Evolutionary conservation across 2,113 vertebrate species (phyloP).

Genomic region (Labrus mixtus): DNA sequence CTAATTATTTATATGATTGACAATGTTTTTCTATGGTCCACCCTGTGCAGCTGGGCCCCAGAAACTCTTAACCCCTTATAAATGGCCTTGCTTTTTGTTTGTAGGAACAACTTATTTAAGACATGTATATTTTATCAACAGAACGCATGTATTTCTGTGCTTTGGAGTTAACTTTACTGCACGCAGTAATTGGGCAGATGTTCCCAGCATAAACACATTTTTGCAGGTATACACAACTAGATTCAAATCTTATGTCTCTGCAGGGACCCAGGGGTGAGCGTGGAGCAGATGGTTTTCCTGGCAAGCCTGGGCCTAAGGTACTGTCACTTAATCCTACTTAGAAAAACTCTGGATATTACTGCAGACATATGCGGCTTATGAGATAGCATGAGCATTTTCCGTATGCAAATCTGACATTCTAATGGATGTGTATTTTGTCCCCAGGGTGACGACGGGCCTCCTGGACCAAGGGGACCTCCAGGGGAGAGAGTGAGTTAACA

Average conservation of each 20-base stretch:
- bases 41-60: no score
- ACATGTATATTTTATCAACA: no score
- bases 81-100: no score
- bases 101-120: no score
- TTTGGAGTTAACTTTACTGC: background rate
- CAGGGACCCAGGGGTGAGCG: constrained; percentile 84
- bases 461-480: constrained; percentile 82
- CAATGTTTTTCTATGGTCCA: no score
- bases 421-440: background rate
- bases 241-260: constrained; percentile 34
- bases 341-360: background rate
- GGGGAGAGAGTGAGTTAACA: constrained; percentile 80
- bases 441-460: constrained; percentile 83
- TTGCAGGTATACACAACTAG: constrained; percentile 12
- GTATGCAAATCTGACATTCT: constrained; percentile 31
- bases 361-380: background rate
- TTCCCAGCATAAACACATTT: background rate
- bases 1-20: no score
- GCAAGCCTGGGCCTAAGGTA: constrained; percentile 85
- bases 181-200: background rate
- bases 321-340: background rate
- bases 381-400: constrained; percentile 17
- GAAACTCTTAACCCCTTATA: no score
- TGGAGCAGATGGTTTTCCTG: constrained; percentile 83
- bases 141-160: background rate